Conservation (phyloP, 2,888 invertebrate species). For the Troides oblongomaculatus region DNA sequence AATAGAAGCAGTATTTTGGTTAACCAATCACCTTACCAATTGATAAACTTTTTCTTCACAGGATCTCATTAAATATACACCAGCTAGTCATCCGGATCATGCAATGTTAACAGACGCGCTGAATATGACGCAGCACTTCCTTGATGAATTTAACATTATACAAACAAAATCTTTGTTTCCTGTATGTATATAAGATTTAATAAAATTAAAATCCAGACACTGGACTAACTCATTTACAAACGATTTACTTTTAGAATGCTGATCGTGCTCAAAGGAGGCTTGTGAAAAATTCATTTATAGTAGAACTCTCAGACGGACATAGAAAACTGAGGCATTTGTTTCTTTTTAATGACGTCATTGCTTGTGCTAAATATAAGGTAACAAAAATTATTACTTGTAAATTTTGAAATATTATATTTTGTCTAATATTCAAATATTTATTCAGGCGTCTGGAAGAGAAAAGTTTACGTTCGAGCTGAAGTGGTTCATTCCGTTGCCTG, state of each 20-base stretch:
- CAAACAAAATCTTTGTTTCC: slow-evolving; percentile 91
- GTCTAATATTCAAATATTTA: background rate
- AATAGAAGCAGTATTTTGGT: background rate
- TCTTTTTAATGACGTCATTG: slow-evolving; percentile 96
- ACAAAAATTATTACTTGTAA: background rate
- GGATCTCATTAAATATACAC: slow-evolving; percentile 90
- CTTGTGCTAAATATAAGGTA: slow-evolving; percentile 96
- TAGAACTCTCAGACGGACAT: slow-evolving; percentile 93
- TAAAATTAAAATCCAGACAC: background rate
- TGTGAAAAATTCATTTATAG: slow-evolving; percentile 96
- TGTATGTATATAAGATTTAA: slow-evolving; percentile 65
- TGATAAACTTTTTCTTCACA: slow-evolving; percentile 48
- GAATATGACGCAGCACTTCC: slow-evolving; percentile 92
- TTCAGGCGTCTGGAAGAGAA: slow-evolving; percentile 88
- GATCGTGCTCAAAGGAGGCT: slow-evolving; percentile 91
- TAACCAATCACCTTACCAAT: background rate
- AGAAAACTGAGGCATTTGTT: slow-evolving; percentile 95
- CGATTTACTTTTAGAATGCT: slow-evolving; percentile 77
- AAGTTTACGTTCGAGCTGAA: slow-evolving; percentile 95
- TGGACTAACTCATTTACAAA: background rate
- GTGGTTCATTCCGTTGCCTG: slow-evolving; percentile 94
- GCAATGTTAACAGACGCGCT: slow-evolving; percentile 88
- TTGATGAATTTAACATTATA: slow-evolving; percentile 94
- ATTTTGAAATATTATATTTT: background rate
- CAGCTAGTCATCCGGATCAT: slow-evolving; percentile 88